Percentiles rank a stretch among this genome's conserved stretches.
phyloP scores from a whole-genome alignment of 2,113 vertebrate species.

The Typhlomys cinereus region DNA sequence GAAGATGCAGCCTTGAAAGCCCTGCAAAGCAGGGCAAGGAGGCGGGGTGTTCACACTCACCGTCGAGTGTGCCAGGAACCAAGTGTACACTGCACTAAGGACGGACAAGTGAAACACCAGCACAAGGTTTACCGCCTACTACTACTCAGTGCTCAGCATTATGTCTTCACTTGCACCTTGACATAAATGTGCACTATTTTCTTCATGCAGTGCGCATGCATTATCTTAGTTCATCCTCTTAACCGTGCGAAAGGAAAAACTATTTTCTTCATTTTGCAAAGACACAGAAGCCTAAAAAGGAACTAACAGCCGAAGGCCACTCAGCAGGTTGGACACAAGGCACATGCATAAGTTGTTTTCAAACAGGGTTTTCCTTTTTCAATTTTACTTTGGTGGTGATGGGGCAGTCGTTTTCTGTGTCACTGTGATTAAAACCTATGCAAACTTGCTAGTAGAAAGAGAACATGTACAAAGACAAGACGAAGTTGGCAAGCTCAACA shows the following conservation, averaged over 20 bases:
- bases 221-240: background rate
- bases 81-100: background rate
- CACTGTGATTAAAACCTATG: background rate
- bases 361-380: background rate
- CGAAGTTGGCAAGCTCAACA: background rate
- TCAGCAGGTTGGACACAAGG: background rate
- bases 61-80: background rate
- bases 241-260: background rate
- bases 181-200: too few relatives aligned
- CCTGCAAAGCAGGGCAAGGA: background rate
- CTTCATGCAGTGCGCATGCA: too few relatives aligned
- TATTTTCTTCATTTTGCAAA: background rate
- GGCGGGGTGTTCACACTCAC: background rate
- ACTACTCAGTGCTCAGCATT: too few relatives aligned
- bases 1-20: background rate
- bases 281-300: background rate
- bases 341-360: background rate
- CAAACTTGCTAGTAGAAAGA: background rate
- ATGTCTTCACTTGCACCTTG: background rate
- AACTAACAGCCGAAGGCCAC: background rate
- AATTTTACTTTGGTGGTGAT: background rate
- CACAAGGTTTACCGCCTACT: background rate
- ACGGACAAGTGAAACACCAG: background rate
- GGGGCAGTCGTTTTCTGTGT: background rate
- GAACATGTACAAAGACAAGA: background rate